Conservation (phyloP, 2,888 invertebrate species). For the Clostera curtula region DNA sequence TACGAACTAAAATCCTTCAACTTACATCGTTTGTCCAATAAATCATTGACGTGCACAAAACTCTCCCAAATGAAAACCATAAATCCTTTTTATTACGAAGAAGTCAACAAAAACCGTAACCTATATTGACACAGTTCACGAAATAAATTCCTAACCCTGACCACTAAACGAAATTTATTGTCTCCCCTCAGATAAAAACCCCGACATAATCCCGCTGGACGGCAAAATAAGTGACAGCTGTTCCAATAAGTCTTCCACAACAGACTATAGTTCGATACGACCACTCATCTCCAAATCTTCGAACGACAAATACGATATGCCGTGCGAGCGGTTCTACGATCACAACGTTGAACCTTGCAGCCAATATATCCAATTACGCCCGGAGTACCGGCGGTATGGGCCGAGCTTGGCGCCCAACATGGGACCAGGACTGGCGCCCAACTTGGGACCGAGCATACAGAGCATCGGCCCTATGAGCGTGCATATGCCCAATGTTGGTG, state of each 20-base stretch:
- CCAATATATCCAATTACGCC: constrained; percentile 59
- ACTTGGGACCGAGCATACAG: constrained; percentile 43
- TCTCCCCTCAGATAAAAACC: constrained; percentile 57
- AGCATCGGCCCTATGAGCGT: constrained; percentile 34
- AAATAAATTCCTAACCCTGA: no score
- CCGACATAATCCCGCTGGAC: constrained; percentile 66
- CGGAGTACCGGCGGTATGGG: constrained; percentile 49
- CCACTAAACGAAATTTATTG: constrained; percentile 15
- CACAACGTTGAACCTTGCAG: constrained; percentile 52
- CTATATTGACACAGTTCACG: no score
- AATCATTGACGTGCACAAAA: no score
- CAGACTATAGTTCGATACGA: constrained; percentile 59
- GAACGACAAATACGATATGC: constrained; percentile 53
- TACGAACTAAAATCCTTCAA: no score
- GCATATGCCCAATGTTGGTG: constrained; percentile 31
- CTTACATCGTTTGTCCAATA: no score
- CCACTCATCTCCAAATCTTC: constrained; percentile 55
- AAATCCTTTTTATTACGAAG: no score
- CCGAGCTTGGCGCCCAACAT: constrained; percentile 27
- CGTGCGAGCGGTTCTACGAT: constrained; percentile 52
- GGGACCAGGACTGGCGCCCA: constrained; percentile 41
- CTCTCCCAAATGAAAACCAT: no score
- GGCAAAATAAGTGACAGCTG: constrained; percentile 66
- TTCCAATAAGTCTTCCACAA: constrained; percentile 61
- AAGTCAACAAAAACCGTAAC: no score